Evolutionary conservation across 2,797 vertebrate species (phyloP).

Genomic region (Intellagama lesueurii): DNA sequence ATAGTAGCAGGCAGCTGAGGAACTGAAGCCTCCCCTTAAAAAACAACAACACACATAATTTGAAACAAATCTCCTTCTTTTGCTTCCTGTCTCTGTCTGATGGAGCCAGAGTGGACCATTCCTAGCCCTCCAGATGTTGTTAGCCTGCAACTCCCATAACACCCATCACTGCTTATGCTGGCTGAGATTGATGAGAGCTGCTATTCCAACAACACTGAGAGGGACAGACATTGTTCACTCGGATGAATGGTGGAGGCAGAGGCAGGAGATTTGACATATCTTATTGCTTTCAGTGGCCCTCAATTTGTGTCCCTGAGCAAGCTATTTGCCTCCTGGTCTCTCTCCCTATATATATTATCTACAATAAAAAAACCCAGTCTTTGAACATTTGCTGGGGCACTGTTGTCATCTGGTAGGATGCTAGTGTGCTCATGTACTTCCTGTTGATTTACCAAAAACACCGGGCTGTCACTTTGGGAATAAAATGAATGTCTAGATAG

Average conservation of each 20-base stretch:
- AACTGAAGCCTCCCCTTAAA: too few species aligned
- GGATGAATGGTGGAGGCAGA: neutral
- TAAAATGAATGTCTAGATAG: too few species aligned
- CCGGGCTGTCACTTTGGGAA: neutral
- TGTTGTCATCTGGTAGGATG: neutral
- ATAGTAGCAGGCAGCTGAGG: neutral
- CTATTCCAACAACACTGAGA: neutral
- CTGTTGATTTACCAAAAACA: neutral
- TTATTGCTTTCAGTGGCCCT: neutral
- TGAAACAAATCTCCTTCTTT: neutral
- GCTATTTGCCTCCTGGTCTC: neutral
- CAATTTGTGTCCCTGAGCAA: neutral
- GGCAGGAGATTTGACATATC: neutral
- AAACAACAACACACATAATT: too few species aligned
- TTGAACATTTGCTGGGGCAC: neutral
- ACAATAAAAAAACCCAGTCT: too few species aligned
- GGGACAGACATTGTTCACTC: neutral
- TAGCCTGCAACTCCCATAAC: neutral
- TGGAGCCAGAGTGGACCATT: neutral
- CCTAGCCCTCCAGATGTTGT: neutral
- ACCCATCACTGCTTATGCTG: neutral
- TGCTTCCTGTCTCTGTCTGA: neutral
- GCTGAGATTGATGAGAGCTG: neutral
- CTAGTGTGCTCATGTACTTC: neutral
- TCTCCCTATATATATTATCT: neutral